Evolutionary conservation across 2,113 vertebrate genomes (phyloP).

Genomic region (Semnornis frantzii): DNA sequence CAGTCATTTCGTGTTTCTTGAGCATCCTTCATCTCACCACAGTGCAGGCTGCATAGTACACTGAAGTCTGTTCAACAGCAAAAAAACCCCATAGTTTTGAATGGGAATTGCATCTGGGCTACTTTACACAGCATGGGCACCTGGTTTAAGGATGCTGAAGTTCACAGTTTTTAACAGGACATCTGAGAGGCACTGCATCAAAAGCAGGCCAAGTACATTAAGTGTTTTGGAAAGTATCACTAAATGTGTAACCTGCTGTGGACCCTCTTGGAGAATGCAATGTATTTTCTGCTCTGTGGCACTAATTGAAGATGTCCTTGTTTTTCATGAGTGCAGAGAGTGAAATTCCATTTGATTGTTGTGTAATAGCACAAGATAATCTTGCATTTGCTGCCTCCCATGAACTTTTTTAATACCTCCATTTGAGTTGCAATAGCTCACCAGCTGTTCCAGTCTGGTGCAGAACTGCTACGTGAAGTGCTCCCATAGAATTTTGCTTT

Average conservation of each 20-base stretch:
- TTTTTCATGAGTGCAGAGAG: neutral
- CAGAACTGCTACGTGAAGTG: neutral
- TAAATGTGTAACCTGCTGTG: conserved; percentile 24
- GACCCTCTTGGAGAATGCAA: neutral
- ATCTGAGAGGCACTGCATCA: neutral
- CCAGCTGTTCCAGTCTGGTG: conserved; percentile 21
- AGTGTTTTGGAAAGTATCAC: neutral
- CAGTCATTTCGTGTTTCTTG: neutral
- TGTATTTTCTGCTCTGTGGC: neutral
- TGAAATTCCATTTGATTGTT: neutral
- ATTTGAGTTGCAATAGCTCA: neutral
- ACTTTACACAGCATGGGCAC: neutral
- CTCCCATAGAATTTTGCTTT: neutral
- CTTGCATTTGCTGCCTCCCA: neutral
- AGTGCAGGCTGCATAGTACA: neutral
- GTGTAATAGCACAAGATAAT: neutral
- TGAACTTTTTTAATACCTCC: neutral
- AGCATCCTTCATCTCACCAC: neutral
- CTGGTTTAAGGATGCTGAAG: neutral
- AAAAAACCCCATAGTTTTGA: neutral
- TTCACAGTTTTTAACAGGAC: neutral
- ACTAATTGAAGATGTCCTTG: neutral
- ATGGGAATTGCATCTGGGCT: neutral
- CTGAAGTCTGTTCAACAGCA: neutral
- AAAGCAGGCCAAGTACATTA: neutral